These are phyloP conservation scores for Metaphire vulgaris DNA, from an alignment of 1,140 invertebrate species.

Conservation along the genomic window DNA sequence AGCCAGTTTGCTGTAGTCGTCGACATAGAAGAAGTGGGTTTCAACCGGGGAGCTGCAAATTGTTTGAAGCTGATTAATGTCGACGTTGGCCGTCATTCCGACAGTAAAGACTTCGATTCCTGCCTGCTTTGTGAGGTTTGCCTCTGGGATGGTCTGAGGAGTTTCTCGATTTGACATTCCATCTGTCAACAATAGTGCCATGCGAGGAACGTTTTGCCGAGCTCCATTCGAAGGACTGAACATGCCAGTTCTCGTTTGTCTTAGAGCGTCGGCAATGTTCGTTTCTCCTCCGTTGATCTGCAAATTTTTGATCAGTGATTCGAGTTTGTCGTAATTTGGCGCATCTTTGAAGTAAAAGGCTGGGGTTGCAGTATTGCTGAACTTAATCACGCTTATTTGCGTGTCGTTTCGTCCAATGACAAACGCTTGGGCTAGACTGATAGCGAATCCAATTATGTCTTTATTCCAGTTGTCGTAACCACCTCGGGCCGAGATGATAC, in stretches of 20 bases:
- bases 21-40: neutral
- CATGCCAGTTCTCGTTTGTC: neutral
- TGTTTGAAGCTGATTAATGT: neutral
- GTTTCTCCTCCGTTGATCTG: slow-evolving; percentile 17
- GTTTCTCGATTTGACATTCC: slow-evolving; percentile 19
- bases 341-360: slow-evolving; percentile 1
- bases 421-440: slow-evolving; percentile 6
- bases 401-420: neutral
- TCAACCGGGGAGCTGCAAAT: neutral
- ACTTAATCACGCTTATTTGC: neutral
- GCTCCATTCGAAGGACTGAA: slow-evolving; percentile 3
- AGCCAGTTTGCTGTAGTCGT: neutral
- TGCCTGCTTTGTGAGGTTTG: slow-evolving; percentile 4
- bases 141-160: slow-evolving; percentile 5
- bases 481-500: slow-evolving; percentile 1
- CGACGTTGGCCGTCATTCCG: slow-evolving; percentile 9
- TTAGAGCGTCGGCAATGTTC: slow-evolving; percentile 16
- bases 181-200: slow-evolving; percentile 25
- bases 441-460: slow-evolving; percentile 5
- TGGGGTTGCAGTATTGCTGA: neutral
- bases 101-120: slow-evolving; percentile 14
- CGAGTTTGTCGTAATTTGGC: neutral
- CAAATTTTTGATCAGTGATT: slow-evolving; percentile 5
- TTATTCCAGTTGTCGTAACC: slow-evolving; percentile 8
- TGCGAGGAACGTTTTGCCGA: slow-evolving; percentile 8